These are phyloP conservation scores for Intellagama lesueurii DNA, from an alignment of 2,797 vertebrate genomes.

Conservation along the genomic window DNA sequence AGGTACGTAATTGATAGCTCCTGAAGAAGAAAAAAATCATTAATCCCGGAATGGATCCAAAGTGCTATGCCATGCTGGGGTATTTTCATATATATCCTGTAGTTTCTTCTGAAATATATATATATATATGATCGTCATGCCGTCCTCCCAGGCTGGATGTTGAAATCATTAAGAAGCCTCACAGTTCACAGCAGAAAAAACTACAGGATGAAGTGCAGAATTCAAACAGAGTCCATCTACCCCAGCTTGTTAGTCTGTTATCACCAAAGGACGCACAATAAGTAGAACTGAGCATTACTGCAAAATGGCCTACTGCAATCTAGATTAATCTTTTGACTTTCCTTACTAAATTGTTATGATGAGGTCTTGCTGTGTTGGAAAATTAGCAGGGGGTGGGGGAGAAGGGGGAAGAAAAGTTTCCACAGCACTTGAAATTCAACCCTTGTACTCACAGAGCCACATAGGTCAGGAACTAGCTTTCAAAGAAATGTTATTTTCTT, in stretches of 20 bases:
- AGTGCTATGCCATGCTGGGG: conserved; percentile 76
- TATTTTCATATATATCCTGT: conserved; percentile 27
- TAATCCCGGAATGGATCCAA: conserved; percentile 72
- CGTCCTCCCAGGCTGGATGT: conserved; percentile 38
- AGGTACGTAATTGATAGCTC: conserved; percentile 86
- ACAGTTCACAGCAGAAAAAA: conserved; percentile 54
- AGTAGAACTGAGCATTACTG: background rate
- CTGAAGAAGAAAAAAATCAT: conserved; percentile 79
- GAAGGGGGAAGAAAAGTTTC: conserved; percentile 5
- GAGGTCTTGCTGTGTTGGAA: conserved; percentile 67
- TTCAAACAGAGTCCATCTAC: conserved; percentile 31
- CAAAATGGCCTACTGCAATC: background rate
- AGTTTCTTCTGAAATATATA: too few species aligned
- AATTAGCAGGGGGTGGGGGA: conserved; percentile 15
- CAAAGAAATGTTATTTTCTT: conserved; percentile 47
- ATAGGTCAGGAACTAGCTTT: conserved; percentile 69
- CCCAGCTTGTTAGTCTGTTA: conserved; percentile 23
- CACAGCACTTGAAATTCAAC: conserved; percentile 65
- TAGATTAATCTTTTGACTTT: conserved; percentile 8
- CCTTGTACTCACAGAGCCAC: conserved; percentile 66
- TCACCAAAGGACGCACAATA: background rate
- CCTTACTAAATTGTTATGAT: conserved; percentile 36
- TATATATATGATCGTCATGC: conserved; percentile 48
- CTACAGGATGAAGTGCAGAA: background rate
- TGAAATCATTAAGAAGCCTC: conserved; percentile 63